Evolutionary conservation across 2,113 vertebrate species (phyloP).

Genomic region (Bufo bufo): DNA sequence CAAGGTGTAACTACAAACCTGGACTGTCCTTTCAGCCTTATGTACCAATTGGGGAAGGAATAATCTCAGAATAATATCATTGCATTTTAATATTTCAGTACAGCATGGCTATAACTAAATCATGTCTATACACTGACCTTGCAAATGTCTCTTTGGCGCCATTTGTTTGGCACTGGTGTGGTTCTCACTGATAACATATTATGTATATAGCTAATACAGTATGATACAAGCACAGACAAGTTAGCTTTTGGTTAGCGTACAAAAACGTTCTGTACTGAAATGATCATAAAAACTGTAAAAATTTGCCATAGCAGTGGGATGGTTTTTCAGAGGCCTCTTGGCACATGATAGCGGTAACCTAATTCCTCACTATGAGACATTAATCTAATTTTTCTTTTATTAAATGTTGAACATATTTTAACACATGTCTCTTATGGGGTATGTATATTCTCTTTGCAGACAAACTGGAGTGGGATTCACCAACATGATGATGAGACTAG

Average conservation of each 20-base stretch:
- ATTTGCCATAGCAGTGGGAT: neutral
- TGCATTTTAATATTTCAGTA: too few relatives aligned
- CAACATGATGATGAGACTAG: slow-evolving; percentile 58
- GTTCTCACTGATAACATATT: neutral
- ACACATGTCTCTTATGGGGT: neutral
- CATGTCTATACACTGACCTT: neutral
- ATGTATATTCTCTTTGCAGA: slow-evolving; percentile 29
- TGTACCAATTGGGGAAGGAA: too few relatives aligned
- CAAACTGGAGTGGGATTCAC: slow-evolving; percentile 58
- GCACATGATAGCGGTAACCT: neutral
- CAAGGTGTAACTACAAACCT: too few relatives aligned
- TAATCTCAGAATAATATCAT: too few relatives aligned
- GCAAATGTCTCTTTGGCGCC: neutral
- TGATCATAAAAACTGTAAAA: neutral
- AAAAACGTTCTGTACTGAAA: neutral
- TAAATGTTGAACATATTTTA: neutral
- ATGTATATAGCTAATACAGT: neutral
- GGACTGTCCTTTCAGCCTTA: too few relatives aligned
- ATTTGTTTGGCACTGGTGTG: neutral
- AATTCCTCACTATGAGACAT: neutral
- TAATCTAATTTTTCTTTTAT: neutral
- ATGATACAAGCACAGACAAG: too few relatives aligned
- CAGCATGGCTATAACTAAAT: too few relatives aligned
- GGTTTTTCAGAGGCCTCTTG: neutral
- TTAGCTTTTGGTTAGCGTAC: too few relatives aligned